Base-by-base conservation (phyloP, 1,140 invertebrate genomes). In the Brachionus asplanchnoidis region DNA sequence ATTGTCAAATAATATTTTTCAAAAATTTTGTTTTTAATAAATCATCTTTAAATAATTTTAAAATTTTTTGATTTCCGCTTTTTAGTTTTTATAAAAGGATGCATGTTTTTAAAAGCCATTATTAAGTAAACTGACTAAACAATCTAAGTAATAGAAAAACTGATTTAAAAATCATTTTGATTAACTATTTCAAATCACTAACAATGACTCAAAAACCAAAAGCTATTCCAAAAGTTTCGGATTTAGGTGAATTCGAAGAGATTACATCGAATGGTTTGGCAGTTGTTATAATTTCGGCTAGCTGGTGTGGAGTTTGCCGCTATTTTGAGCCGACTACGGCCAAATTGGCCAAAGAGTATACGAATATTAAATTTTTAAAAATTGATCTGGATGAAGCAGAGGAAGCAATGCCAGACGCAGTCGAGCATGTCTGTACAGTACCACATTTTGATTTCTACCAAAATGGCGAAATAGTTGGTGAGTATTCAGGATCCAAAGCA, bases 331-430 rank as follows among this genome's bases (percentile, higher is more conserved):
- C 77, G 14, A 28, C 12, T 28, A n/a, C 14, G 6, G 77, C 6
- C n/a, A 44, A 79, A 32, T 60, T 79, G 77, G 40, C 77, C 7
- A 56, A 46, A 79, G 44, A 56, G 14, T 50, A 79, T 79, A 9
- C 77, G 3, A 50, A 79, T 50, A 50, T 79, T 9, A 79, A 79
- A 23, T 79, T 79, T 44, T 28, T 79, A 42, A 79, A 79, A 79
- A 44, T 79, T 7, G 77, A 79, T 44, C 26, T 79, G 14, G 77
- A 79, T 14, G 77, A 79, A 44, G 77, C 36, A 60, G 77, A 46
- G 8, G 77, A 79, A 73, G 0, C 36, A 23, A 40, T 73, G 36
- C 36, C 36, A 20, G 70, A 73, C 17, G 70, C 28, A 5, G 36
- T 73, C 9, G 70, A 73, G 28, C 36, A 73, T 46, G 42, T 73